Evolutionary conservation across 2,888 invertebrate species (phyloP).

Genomic region (Proisotoma minuta): DNA sequence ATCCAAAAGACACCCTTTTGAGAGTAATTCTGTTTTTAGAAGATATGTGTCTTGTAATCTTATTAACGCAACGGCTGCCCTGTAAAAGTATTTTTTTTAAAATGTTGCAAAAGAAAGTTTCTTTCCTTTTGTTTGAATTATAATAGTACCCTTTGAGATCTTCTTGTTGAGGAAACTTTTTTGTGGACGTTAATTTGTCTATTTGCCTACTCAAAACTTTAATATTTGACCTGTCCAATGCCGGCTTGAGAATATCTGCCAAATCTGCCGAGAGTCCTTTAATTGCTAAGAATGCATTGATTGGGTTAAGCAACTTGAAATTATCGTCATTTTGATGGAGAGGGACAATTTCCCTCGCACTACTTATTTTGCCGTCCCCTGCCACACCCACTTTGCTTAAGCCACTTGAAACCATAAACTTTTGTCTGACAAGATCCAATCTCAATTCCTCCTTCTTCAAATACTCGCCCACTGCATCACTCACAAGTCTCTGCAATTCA

Average conservation of each 20-base stretch:
- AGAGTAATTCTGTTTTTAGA: slow-evolving; percentile 19
- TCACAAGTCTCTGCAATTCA: slow-evolving; percentile 81
- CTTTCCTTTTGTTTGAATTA: too few species aligned
- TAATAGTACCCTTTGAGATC: slow-evolving; percentile 33
- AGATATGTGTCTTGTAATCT: slow-evolving; percentile 32
- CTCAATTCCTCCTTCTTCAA: slow-evolving; percentile 78
- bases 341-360: neutral
- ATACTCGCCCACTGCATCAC: slow-evolving; percentile 77
- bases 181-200: slow-evolving; percentile 9
- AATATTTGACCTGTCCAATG: slow-evolving; percentile 14
- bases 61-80: slow-evolving; percentile 28
- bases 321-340: neutral
- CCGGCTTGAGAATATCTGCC: slow-evolving; percentile 58
- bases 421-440: slow-evolving; percentile 53
- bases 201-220: slow-evolving; percentile 19
- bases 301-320: slow-evolving; percentile 69
- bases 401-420: slow-evolving; percentile 16
- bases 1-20: slow-evolving; percentile 24
- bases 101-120: too few species aligned
- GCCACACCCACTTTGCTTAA: neutral
- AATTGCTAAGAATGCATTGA: slow-evolving; percentile 88
- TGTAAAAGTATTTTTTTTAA: too few species aligned
- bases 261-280: slow-evolving; percentile 90
- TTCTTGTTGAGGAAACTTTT: slow-evolving; percentile 19
- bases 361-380: neutral